These are phyloP conservation scores for Standfussiana lucernea DNA, from an alignment of 2,888 invertebrate species.

Conservation along the genomic window DNA sequence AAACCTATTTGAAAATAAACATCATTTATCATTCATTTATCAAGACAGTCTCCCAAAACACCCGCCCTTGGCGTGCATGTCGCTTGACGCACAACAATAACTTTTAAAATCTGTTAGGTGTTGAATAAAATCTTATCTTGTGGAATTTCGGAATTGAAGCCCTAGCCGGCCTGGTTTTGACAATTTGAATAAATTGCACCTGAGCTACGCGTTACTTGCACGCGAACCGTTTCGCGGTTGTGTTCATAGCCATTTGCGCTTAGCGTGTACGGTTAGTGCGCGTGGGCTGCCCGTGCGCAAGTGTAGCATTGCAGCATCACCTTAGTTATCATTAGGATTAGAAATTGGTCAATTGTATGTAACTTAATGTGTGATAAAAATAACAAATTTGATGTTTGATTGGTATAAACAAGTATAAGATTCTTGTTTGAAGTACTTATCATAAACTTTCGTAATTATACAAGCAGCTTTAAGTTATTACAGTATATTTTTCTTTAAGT, in stretches of 20 bases:
- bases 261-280: neutral
- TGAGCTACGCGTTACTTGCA: neutral
- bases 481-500: neutral
- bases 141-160: too few relatives aligned
- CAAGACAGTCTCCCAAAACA: too few relatives aligned
- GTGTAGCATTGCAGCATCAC: neutral
- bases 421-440: conserved; percentile 11
- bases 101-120: too few relatives aligned
- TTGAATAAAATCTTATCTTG: too few relatives aligned
- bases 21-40: too few relatives aligned
- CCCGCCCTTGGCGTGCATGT: too few relatives aligned
- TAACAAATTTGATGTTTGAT: conserved; percentile 6
- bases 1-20: too few relatives aligned
- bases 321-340: conserved; percentile 16
- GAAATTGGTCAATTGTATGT: conserved; percentile 21
- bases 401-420: neutral
- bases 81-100: too few relatives aligned
- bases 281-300: neutral
- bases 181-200: neutral
- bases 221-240: neutral
- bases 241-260: neutral
- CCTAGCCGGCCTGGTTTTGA: too few relatives aligned
- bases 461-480: neutral
- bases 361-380: neutral
- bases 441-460: neutral